A percentile compares a stretch with the other conserved stretches of the same genome.
These are phyloP conservation scores for Boulengeromyrus knoepffleri DNA, from an alignment of 2,113 vertebrate species.

Conservation along the genomic window DNA sequence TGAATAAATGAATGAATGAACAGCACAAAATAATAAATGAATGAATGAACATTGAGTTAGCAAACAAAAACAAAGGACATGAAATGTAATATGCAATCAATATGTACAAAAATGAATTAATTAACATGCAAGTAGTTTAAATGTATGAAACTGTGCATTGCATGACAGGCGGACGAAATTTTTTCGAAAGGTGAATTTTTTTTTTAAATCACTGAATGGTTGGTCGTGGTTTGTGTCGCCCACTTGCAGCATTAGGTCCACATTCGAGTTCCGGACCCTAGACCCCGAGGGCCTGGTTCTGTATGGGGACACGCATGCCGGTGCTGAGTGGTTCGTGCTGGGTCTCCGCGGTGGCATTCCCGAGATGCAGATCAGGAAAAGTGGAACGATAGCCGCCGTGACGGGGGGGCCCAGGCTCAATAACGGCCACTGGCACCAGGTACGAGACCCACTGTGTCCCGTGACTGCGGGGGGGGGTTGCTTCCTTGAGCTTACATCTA, in stretches of 20 bases:
- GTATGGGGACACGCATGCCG: slow-evolving; percentile 64
- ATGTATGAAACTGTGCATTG: not conserved
- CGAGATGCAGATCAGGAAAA: slow-evolving; percentile 65
- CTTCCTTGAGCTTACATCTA: not conserved
- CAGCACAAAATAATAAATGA: not conserved
- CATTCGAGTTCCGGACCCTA: slow-evolving; percentile 67
- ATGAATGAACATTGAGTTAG: not conserved
- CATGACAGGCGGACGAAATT: not conserved
- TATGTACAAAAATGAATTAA: not conserved
- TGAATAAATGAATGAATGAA: not conserved
- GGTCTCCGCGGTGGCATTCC: slow-evolving; percentile 58
- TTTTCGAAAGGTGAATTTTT: not conserved
- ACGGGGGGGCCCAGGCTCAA: slow-evolving; percentile 53
- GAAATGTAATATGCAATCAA: not conserved
- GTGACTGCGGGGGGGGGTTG: not conserved
- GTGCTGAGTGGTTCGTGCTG: slow-evolving; percentile 71
- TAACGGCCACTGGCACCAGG: slow-evolving; percentile 71
- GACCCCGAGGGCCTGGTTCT: slow-evolving; percentile 73
- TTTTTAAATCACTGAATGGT: not conserved
- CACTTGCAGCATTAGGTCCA: slow-evolving; percentile 57
- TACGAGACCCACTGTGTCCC: slow-evolving; percentile 23
- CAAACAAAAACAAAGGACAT: not conserved
- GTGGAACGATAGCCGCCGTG: slow-evolving; percentile 45
- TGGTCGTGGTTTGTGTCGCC: not conserved
- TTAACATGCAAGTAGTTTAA: not conserved